phyloP scores from a whole-genome alignment of 1,140 invertebrate species.

The Eubasilissa regina region DNA sequence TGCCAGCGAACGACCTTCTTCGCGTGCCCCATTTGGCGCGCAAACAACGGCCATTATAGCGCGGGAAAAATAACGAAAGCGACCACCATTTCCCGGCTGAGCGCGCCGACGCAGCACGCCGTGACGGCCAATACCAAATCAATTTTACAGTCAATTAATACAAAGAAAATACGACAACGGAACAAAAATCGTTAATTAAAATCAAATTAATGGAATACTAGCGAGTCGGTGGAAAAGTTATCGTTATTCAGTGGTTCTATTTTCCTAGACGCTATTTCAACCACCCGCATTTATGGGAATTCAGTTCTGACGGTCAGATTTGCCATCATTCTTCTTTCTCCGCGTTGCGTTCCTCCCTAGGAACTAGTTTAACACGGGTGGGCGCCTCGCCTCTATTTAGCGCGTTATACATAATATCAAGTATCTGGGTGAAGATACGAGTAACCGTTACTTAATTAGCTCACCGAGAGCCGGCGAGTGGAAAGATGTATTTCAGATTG shows the following conservation, averaged over 20 bases:
- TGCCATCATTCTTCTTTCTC: conserved; percentile 10
- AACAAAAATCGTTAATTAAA: conserved; percentile 11
- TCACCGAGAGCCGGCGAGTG: conserved; percentile 5
- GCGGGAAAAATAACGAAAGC: conserved; percentile 25
- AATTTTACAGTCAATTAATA: conserved; percentile 1
- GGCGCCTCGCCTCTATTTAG: conserved; percentile 34
- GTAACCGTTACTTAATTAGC: conserved; percentile 34
- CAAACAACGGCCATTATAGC: conserved; percentile 10
- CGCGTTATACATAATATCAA: neutral
- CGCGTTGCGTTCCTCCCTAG: neutral
- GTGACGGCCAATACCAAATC: conserved; percentile 7
- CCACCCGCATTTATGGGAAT: no score
- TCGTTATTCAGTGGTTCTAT: no score
- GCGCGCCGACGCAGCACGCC: neutral
- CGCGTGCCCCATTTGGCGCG: conserved; percentile 9
- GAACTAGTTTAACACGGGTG: conserved; percentile 29
- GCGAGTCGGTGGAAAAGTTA: neutral
- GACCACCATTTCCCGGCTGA: conserved; percentile 27
- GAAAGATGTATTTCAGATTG: conserved; percentile 3
- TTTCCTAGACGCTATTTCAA: no score
- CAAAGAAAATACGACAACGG: neutral
- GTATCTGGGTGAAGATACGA: conserved; percentile 31
- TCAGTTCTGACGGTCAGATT: conserved; percentile 3
- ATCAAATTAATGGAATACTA: neutral
- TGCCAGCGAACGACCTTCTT: neutral